Base-by-base conservation (phyloP, 2,797 vertebrate genomes). In the Cryptoblepharus egeriae region DNA sequence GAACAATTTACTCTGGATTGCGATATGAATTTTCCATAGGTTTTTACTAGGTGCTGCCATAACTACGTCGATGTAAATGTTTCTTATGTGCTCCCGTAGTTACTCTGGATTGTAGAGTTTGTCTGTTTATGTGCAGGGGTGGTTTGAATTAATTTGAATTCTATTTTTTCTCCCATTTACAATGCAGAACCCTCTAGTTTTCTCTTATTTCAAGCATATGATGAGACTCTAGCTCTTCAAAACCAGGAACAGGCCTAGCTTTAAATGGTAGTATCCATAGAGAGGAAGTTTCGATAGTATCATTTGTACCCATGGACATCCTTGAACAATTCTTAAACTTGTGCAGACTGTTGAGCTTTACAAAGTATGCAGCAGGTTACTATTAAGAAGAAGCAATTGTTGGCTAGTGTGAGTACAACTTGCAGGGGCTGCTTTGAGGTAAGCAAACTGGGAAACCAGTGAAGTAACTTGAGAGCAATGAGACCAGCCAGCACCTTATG, bases 361-460 rank as follows among this genome's bases (percentile, higher is more conserved):
- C 1, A 49, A 11, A 30, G 60, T 35, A 32, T 61, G 67, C 24
- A 58, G 52, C 73, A 81, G 32, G 11, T 2, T 28, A 57, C 15
- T 68, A 20, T 30, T 65, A 24, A 58, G 65, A 79, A 76, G 68
- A 60, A 57, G 39, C 69, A 79, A 73, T 49, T n/a, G 74, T 45
- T 8, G 77, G 39, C 63, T 20, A 37, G 24, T 32, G 24, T 60
- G 15, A 15, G 18, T 79, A 30, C 61, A 35, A 67, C 79, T 69
- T 37, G 3, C 16, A 85, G 75, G 77, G 61, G 26, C 15, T 6
- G 30, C 12, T 83, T 68, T 79, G 45, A 84, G 61, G 24, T 82
- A 49, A 84, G 16, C 22, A 75, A 79, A 32, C 11, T 52, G 57
- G 42, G 72, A 89, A 60, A 75, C 18, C 1, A 71, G 24, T 35